phyloP scores from a whole-genome alignment of 2,113 vertebrate genomes.

The Cyprinus carpio region DNA sequence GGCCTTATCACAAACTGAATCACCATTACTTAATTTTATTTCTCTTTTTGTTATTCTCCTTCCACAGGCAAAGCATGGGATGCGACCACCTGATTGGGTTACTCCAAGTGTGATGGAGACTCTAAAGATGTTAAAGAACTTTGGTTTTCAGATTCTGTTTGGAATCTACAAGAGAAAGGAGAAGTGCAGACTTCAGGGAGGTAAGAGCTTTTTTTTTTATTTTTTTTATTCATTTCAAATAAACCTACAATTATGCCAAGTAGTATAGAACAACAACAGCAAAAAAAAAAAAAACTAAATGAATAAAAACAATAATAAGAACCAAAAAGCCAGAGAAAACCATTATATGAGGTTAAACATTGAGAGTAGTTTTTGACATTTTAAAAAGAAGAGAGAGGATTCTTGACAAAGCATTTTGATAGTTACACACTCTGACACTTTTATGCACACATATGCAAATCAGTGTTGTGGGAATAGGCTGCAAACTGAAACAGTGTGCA shows the following conservation, averaged over 20 bases:
- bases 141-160: constrained; percentile 85
- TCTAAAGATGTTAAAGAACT: constrained; percentile 84
- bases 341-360: too few species aligned
- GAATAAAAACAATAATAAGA: not conserved
- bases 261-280: not conserved
- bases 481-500: not conserved
- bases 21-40: not conserved
- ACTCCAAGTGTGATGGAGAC: constrained; percentile 79
- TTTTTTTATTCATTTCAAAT: not conserved
- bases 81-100: constrained; percentile 84
- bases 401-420: not conserved
- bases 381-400: not conserved
- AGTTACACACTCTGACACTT: not conserved
- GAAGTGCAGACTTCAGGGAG: constrained; percentile 92
- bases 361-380: not conserved
- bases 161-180: constrained; percentile 80
- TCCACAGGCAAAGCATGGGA: constrained; percentile 79
- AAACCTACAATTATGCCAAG: not conserved
- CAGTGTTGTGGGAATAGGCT: not conserved
- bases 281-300: not conserved
- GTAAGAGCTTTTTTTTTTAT: constrained; percentile 66
- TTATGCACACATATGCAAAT: constrained; percentile 15
- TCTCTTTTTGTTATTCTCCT: not conserved
- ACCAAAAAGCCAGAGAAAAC: not conserved
- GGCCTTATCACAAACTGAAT: not conserved